Base-by-base conservation (phyloP, 2,113 vertebrate species). In the Phocoena sinus region DNA sequence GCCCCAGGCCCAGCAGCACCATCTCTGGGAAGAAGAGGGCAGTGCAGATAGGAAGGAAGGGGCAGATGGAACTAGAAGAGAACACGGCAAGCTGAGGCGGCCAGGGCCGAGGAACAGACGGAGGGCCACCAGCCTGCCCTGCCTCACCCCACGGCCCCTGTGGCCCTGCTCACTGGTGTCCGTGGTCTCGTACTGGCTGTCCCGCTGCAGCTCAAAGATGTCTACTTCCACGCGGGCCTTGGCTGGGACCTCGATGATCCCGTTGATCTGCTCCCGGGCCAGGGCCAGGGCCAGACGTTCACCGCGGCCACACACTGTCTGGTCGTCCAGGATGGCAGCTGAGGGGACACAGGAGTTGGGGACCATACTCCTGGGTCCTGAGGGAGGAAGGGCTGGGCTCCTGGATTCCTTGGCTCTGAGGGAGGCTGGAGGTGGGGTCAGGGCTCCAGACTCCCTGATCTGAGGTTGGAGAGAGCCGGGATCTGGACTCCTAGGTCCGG, bases 141-240 rank as follows among this genome's bases (percentile, higher is more conserved):
- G 53, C 74, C 95, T 94, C 93, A 50, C 65, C 86, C 95, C 94
- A 92, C 65, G 0, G 50, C 74, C 65, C 88, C 68, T 0, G 2
- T 1, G 70, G 36, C 91, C 83, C 90, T n/a, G 98, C 99, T 99
- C 98, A 99, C 99, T 99, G 97, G 99, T 99, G 97, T 99, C 99
- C 4, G 99, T 99, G 94, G 99, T 99, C 98, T 99, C 99, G 94
- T 99, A 99, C 98, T 99, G 99, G 95, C 99, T 99, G 98, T 99
- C 99, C 96, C 98, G 99, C 97, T 98, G 99, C 95, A 99, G 98
- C 97, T 99, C 99, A 65, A 99, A 99, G 96, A 99, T 99, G 95
- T 99, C 99, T 83, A 99, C 99, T 96, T 99, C 99, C 86, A 99
- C 99, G 1, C 99, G 99, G 74, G 99, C 99, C 76, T 99, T 98